Base-by-base conservation (phyloP, 1,140 invertebrate species). In the Zaprionus kolodkinae region DNA sequence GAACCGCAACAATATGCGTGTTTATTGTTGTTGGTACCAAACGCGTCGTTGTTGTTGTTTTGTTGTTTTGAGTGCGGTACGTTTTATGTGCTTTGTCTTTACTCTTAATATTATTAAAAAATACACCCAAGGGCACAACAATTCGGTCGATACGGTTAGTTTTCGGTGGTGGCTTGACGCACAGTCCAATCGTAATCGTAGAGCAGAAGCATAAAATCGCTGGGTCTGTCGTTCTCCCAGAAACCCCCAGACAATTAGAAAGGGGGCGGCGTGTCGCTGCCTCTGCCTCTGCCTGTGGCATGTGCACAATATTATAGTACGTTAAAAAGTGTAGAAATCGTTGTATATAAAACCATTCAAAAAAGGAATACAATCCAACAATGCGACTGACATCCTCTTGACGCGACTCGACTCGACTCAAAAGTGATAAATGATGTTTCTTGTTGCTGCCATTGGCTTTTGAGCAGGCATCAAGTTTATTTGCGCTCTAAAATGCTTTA, bases 61-160 rank as follows among this genome's bases (percentile, higher is more conserved):
- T 64, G 68, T 62, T 64, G 61, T 59, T 56, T 61, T 59, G 64
- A 66, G 74, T 77, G 77, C 63, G 68, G 52, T 79, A 48, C 64
- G 36, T 45, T 60, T 64, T 60, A 48, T 75, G 40, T 38, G 76
- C 67, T 78, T 73, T 86, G 83, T 88, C 71, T 76, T 84, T 88
- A 84, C 84, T 88, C 85, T 88, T 88, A 88, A 88, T 88, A 89
- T 84, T 88, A 88, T 88, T 88, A 88, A 88, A 87, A 88, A 88
- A 88, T 88, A 84, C 80, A 88, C 84, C 84, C 84, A 81, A 71
- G 84, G 85, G 85, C 38, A 84, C 72, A 81, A 79, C 84, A 82
- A 89, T 88, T 89, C 71, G 85, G 84, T 84, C 83, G 76, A 70
- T 81, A 80, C 76, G 84, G 79, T 79, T 87, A 78, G 79, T 79